phyloP scores from a whole-genome alignment of 35 echinoderm and acorn worm genomes.

The Amphiura filiformis region DNA sequence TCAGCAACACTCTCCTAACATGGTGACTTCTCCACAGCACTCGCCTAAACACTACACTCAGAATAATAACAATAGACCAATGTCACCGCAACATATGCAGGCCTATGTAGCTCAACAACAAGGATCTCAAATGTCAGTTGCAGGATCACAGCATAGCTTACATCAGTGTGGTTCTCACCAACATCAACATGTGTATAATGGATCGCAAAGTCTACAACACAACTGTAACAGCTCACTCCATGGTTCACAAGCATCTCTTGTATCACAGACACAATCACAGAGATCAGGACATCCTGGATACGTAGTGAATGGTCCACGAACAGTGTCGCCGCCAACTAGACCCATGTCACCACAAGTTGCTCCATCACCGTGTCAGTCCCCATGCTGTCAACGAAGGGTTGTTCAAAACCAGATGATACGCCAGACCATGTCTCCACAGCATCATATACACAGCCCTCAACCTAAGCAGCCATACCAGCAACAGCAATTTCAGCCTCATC shows the following conservation, averaged over 20 bases:
- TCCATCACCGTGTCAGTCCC: slow-evolving; percentile 15
- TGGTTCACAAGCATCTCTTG: neutral
- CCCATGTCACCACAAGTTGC: neutral
- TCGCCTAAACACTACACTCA: slow-evolving; percentile 38
- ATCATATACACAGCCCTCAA: neutral
- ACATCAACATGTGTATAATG: neutral
- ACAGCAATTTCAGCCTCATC: neutral
- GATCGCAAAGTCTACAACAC: neutral
- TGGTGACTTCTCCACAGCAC: slow-evolving; percentile 50
- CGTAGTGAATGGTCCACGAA: neutral
- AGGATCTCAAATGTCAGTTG: neutral
- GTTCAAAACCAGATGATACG: slow-evolving; percentile 7
- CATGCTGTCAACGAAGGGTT: slow-evolving; percentile 28
- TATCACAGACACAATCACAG: neutral
- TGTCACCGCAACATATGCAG: slow-evolving; percentile 30
- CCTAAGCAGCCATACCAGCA: neutral
- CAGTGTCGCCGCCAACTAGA: neutral
- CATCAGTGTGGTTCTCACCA: neutral
- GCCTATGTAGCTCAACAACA: neutral
- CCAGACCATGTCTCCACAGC: neutral
- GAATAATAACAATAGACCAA: slow-evolving; percentile 19
- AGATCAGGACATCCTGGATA: neutral
- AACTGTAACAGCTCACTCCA: neutral
- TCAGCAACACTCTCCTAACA: slow-evolving; percentile 50
- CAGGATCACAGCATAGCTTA: neutral